These are phyloP conservation scores for Enteromius argenteus DNA, from an alignment of 2,797 vertebrate species.

Conservation along the genomic window DNA sequence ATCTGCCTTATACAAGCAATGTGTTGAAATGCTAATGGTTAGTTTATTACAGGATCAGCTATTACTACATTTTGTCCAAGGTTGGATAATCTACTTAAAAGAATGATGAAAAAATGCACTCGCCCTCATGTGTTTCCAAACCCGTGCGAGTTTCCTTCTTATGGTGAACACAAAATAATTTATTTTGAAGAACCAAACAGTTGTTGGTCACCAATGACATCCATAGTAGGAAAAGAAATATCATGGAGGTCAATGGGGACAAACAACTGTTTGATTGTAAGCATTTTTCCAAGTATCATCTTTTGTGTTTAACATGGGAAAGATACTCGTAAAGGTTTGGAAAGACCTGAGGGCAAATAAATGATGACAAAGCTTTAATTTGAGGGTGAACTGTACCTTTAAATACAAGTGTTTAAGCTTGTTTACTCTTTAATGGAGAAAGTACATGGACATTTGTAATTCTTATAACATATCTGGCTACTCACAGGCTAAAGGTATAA, in stretches of 20 bases:
- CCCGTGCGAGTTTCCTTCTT: neutral
- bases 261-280: too few species aligned
- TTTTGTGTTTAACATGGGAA: neutral
- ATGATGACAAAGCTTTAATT: neutral
- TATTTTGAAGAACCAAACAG: neutral
- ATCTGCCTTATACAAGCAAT: slow-evolving; percentile 68
- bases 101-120: neutral
- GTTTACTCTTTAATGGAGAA: neutral
- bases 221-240: neutral
- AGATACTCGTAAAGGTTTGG: neutral
- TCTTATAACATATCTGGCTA: neutral
- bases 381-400: neutral
- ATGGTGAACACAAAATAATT: neutral
- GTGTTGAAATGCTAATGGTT: slow-evolving; percentile 77
- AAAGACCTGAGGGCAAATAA: neutral
- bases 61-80: slow-evolving; percentile 75
- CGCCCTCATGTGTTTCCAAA: neutral
- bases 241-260: neutral
- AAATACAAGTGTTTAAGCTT: neutral
- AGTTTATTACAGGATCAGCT: slow-evolving; percentile 67
- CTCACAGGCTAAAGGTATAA: neutral
- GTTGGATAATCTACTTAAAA: slow-evolving; percentile 73
- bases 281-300: too few species aligned
- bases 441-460: neutral
- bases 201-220: too few species aligned